Evolutionary conservation across 2,113 vertebrate species (phyloP), one percentile per base, ranked within the genome.

Genomic region (Gambusia holbrooki): DNA sequence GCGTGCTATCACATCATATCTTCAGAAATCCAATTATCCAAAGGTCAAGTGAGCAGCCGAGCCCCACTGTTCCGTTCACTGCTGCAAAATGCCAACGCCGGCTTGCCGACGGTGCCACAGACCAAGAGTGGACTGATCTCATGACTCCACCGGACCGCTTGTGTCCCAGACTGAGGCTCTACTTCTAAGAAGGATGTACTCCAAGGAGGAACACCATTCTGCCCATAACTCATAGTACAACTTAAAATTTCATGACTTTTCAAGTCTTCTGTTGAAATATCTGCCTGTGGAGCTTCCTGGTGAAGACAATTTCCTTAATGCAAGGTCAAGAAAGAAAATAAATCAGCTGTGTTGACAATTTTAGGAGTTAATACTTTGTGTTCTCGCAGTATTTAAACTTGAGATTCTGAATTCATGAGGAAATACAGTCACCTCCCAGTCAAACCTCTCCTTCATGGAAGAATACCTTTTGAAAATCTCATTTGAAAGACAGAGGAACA

Each of bases 21-120:
- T 91, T 87, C 87, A 86, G 87, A 91, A 92, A 93, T 93, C 88
- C 90, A 93, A 93, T 93, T 93, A 92, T 87, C 89, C 87, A 93
- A 93, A 93, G 93, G 92, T 93, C 91, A 93, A 90, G 90, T 91
- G 88, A 87, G 84, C 88, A 89, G 69, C 67, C 79, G n/a, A 84
- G 87, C 86, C 87, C 86, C 74, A 80, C 82, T 86, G 87, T 61
- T 58, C 80, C 66, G 84, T 87, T 80, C 90, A 74, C 87, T 79
- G 76, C 86, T 86, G 89, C 87, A 91, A 91, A 93, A 92, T 92
- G 91, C 92, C 90, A 92, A 87, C 82, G 69, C 77, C 70, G 69
- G 69, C 54, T 84, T 81, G 87, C 82, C 69, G 73, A 84, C 88
- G 81, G 73, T 71, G 79, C 73, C 88, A 87, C 61, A 73, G 77